phyloP scores from a whole-genome alignment of 1,140 invertebrate species.

The Bilobella aurantiaca region DNA sequence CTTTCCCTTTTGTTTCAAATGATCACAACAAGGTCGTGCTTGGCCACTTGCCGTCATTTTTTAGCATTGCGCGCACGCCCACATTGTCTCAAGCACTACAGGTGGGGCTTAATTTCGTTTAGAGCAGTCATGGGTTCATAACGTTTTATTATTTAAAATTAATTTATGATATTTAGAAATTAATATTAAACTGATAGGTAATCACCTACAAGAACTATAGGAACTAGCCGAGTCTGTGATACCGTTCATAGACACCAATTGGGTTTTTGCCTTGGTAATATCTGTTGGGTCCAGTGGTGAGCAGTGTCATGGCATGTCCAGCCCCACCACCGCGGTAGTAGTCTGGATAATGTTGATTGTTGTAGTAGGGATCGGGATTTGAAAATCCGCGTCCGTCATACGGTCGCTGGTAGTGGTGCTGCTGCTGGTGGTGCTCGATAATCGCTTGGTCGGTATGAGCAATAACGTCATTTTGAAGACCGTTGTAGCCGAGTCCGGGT shows the following conservation, averaged over 20 bases:
- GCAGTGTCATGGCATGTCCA: neutral
- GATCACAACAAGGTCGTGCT: too few species aligned
- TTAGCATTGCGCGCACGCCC: too few species aligned
- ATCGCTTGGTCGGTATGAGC: constrained; percentile 1
- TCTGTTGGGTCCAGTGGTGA: constrained; percentile 3
- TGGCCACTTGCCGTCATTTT: too few species aligned
- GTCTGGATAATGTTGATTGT: neutral
- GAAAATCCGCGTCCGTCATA: neutral
- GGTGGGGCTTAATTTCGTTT: too few species aligned
- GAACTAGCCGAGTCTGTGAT: neutral
- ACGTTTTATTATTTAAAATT: too few species aligned
- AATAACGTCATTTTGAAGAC: neutral
- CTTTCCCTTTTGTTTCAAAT: too few species aligned
- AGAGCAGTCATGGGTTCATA: too few species aligned
- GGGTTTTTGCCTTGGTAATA: neutral
- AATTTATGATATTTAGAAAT: too few species aligned
- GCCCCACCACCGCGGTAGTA: neutral
- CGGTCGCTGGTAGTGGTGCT: too few species aligned
- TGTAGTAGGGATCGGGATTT: constrained; percentile 1
- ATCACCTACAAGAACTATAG: too few species aligned
- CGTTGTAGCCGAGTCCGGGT: constrained; percentile 3
- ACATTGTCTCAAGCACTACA: too few species aligned
- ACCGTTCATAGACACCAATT: neutral
- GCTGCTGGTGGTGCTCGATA: neutral
- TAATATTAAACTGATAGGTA: too few species aligned